Evolutionary conservation across 1,140 invertebrate genomes (phyloP).

Genomic region (Cotesia glomerata): DNA sequence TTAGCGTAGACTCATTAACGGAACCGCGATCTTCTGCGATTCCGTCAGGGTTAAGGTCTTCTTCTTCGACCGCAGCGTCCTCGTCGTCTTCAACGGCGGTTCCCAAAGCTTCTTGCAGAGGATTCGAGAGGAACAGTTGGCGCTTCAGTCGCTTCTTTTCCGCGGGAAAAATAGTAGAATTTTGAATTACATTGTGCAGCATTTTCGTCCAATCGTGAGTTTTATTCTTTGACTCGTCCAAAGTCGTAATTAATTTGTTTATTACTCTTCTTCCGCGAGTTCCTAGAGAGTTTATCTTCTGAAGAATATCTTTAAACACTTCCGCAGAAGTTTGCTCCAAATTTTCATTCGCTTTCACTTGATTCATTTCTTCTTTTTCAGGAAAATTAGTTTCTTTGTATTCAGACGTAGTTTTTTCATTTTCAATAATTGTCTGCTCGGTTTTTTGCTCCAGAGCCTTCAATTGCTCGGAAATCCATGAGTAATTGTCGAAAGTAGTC

Average conservation of each 20-base stretch:
- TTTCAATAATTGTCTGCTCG: too few species aligned
- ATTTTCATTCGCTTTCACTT: neutral
- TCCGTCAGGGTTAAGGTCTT: constrained; percentile 64
- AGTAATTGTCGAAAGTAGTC: constrained; percentile 11
- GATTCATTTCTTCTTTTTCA: neutral
- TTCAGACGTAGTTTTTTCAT: too few species aligned
- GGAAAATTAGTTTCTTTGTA: neutral
- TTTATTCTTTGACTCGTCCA: constrained; percentile 38
- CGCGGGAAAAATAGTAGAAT: neutral
- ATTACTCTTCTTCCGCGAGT: constrained; percentile 64
- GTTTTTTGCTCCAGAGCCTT: neutral
- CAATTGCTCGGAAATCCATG: neutral
- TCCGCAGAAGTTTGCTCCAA: constrained; percentile 62
- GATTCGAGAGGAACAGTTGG: constrained; percentile 55
- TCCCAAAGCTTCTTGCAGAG: constrained; percentile 54
- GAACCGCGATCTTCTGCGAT: constrained; percentile 69
- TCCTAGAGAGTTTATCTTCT: constrained; percentile 65
- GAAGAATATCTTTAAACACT: constrained; percentile 67
- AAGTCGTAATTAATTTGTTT: constrained; percentile 58
- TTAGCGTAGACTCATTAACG: constrained; percentile 68
- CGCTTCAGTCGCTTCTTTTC: constrained; percentile 38
- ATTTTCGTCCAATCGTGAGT: constrained; percentile 33
- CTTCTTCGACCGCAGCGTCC: constrained; percentile 68
- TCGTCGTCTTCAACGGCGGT: constrained; percentile 69
- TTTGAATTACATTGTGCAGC: constrained; percentile 37